Evolutionary conservation across 2,888 invertebrate species (phyloP), one percentile per base, ranked within the genome.

Genomic region (Prenolepis imparis): DNA sequence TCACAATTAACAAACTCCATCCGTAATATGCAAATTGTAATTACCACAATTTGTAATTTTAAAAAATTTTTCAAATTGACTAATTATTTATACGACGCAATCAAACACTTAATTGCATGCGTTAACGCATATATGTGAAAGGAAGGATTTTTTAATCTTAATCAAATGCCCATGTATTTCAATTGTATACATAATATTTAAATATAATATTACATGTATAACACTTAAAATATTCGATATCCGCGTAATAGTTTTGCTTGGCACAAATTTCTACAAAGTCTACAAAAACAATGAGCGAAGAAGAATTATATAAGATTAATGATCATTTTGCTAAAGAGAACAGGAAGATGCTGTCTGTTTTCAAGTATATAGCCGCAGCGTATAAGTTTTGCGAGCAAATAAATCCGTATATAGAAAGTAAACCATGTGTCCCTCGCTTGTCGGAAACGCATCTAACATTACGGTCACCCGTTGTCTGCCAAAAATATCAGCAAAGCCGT

Each of bases 1-100:
- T 84, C 84, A 83, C 70, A 84, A 73, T 81, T 68, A 61, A 68
- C 41, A 64, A 83, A 82, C 12, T 73, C 36, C 11, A 68, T 48
- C 59, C 36, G 32, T 5, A 12, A 41, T n/a, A 24, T 36, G 3
- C 8, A 36, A 48, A 18, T 36, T 32, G 18, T 15, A 63, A 24
- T 48, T 32, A 9, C 24, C 5, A 4, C 12, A 15, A 74, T 44
- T 41, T 28, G n/a, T 1, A 61, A 6, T 28, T n/a, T 0, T 57
- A 15, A 6, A 48, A 52, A 36, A 39, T 55, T 36, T 52, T 55
- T 70, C 5, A 21, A 12, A 52, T 32, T 68, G n/a, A 36, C 1
- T 55, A 21, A 18, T 0, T 55, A 21, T 21, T 36, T 48, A 8
- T 52, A n/a, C n/a, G n/a, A 24, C 0, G n/a, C 2, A 57, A 41